phyloP scores from a whole-genome alignment of 1,140 invertebrate genomes.

The Augochlora pura region DNA sequence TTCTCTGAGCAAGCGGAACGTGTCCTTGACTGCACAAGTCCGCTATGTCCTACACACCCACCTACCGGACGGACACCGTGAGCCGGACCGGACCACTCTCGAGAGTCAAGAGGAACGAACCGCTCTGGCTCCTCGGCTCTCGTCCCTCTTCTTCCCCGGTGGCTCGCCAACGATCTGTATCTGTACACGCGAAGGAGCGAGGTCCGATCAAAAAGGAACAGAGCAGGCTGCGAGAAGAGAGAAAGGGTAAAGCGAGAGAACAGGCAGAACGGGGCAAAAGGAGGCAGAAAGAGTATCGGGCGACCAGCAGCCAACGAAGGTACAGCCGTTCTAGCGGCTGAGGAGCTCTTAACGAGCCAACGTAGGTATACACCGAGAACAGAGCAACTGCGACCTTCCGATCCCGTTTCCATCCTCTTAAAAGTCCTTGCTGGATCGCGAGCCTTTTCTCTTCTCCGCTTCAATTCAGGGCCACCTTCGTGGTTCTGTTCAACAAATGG shows the following conservation, averaged over 20 bases:
- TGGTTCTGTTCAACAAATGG: no score
- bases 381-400: constrained; percentile 58
- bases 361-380: constrained; percentile 10
- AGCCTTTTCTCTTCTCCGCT: neutral
- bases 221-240: neutral
- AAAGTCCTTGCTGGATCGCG: constrained; percentile 45
- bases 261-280: neutral
- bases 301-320: neutral
- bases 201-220: constrained; percentile 29
- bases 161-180: constrained; percentile 17
- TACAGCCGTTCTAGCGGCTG: neutral
- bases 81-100: constrained; percentile 31
- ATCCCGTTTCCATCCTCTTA: constrained; percentile 62
- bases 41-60: constrained; percentile 69
- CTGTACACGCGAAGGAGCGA: constrained; percentile 26
- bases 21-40: constrained; percentile 66
- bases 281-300: neutral
- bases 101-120: constrained; percentile 25
- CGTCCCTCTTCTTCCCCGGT: no score
- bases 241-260: neutral
- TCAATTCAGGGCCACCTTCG: no score
- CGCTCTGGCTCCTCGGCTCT: neutral
- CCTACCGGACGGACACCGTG: constrained; percentile 49
- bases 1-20: constrained; percentile 63
- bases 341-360: constrained; percentile 50